Evolutionary conservation across 2,888 invertebrate species (phyloP).

Genomic region (Lycia hirtaria): DNA sequence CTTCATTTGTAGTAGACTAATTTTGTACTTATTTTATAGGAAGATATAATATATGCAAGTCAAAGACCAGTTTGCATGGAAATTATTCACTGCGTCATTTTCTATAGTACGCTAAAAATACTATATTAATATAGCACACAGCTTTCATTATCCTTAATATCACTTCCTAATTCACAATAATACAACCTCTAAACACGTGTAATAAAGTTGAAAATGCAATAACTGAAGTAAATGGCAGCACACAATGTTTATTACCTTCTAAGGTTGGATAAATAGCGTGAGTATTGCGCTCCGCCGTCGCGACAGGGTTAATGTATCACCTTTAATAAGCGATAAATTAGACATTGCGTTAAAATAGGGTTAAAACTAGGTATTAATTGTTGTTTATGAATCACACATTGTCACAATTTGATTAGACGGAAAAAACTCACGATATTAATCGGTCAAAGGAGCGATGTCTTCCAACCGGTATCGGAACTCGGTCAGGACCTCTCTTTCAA

Average conservation of each 20-base stretch:
- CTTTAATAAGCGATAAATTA: constrained; percentile 16
- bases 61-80: background rate
- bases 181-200: background rate
- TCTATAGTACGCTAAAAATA: no score
- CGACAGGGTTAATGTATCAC: constrained; percentile 12
- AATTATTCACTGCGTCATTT: background rate
- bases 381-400: background rate
- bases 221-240: background rate
- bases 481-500: no score
- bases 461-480: no score
- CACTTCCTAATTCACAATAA: background rate
- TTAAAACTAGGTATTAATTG: background rate
- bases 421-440: no score
- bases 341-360: constrained; percentile 1
- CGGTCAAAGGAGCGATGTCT: no score
- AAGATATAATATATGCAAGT: no score
- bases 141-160: constrained; percentile 5
- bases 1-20: no score
- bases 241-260: constrained; percentile 17
- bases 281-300: constrained; percentile 16
- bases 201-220: background rate
- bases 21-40: no score
- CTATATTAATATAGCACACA: no score
- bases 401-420: no score
- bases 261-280: constrained; percentile 28